A percentile compares a stretch with the other conserved stretches of the same genome.
These are phyloP conservation scores for Pristionchus mayeri DNA, from an alignment of 2,888 invertebrate genomes.

Conservation along the genomic window DNA sequence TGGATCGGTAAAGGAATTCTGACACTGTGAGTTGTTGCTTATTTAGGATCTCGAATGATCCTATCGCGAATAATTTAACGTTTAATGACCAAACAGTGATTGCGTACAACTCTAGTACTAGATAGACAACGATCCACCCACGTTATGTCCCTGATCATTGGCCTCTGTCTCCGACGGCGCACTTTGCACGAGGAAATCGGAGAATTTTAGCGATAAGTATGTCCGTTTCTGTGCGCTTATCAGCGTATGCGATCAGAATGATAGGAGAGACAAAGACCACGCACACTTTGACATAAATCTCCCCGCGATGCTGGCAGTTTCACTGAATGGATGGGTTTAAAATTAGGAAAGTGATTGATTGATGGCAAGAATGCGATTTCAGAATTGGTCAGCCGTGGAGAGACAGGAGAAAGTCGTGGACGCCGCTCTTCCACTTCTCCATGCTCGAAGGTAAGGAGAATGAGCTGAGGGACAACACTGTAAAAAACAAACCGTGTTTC, in stretches of 20 bases:
- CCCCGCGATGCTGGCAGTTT: no score
- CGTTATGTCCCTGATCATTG: not conserved
- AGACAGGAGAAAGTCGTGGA: constrained; percentile 15
- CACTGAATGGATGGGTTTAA: no score
- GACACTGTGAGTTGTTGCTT: constrained; percentile 73
- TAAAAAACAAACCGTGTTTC: not conserved
- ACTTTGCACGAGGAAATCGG: not conserved
- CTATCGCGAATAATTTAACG: not conserved
- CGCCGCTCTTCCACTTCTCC: constrained; percentile 12
- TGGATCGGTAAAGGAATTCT: constrained; percentile 79
- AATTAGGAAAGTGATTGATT: no score
- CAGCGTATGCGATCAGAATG: no score
- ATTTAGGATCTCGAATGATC: not conserved
- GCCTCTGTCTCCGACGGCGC: not conserved
- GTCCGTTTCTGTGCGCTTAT: no score
- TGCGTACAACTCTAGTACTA: not conserved
- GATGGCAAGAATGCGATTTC: not conserved
- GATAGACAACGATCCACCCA: not conserved
- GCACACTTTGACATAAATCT: no score
- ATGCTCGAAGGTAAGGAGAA: not conserved
- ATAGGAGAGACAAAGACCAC: no score
- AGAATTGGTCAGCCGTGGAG: constrained; percentile 7
- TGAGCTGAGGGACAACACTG: not conserved
- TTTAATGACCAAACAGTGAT: not conserved
- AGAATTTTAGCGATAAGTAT: not conserved